Base-by-base conservation (phyloP, 2,113 vertebrate species). In the Mesoclemmys tuberculata region DNA sequence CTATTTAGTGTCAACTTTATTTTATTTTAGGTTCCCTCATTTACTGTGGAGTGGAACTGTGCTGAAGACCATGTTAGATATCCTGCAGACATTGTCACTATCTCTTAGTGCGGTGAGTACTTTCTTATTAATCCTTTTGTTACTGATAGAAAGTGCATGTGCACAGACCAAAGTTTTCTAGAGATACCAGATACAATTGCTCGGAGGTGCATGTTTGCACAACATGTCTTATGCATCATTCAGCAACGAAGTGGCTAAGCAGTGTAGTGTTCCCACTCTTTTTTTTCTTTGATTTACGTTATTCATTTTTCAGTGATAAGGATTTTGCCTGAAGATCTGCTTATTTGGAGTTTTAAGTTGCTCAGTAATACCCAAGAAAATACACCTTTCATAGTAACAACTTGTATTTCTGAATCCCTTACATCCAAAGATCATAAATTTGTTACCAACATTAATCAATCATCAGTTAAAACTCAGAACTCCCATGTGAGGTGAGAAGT, bases 31-130 rank as follows among this genome's bases (percentile, higher is more conserved):
- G 90, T 99, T 99, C 94, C 99, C 99, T 64, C 99, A 99, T 88
- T 97, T 99, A 96, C 98, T 99, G 12, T 99, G 99, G 99, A 99
- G 99, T 10, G 99, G 99, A 64, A 99, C 99, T 2, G 99, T 99
- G 52, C 96, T 99, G 96, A 99, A 99, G 97, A 99, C 99, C 88
- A 99, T 99, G 99, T 86, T 99, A 95, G 99, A 99, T 97, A 99
- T 99, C 97, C 97, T 99, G 82, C 99, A 99, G 98, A 99, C 99
- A 0, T 98, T 99, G 77, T 99, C 99, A 4, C 97, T 99, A 44
- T 99, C 99, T 1, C 98, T 99, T 54, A 99, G 99, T 29, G 99
- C 99, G 13, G 99, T 99, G 98, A 98, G 99, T 98, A 54, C 82
- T 91, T 93, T 38, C 84, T 27, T 8, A 74, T n/a, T 74, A 54